phyloP scores from a whole-genome alignment of 1,140 invertebrate species.

The Diprion similis region DNA sequence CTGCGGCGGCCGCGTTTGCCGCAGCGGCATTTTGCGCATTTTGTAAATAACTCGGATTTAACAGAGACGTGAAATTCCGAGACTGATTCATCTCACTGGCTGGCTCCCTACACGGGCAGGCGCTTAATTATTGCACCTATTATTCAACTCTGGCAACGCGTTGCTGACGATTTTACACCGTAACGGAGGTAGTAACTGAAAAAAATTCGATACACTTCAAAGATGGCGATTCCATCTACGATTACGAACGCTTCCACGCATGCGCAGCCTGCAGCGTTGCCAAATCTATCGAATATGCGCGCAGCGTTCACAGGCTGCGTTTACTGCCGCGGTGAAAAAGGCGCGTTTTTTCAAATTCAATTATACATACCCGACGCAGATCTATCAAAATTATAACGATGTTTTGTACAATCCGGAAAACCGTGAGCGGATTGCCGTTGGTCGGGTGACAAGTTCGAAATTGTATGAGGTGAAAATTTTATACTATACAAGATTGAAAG shows the following conservation, averaged over 20 bases:
- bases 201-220: slow-evolving; percentile 16
- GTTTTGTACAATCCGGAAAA: too few relatives aligned
- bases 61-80: slow-evolving; percentile 61
- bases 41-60: slow-evolving; percentile 64
- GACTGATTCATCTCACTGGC: slow-evolving; percentile 52
- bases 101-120: neutral
- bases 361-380: too few relatives aligned
- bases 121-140: neutral
- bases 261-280: neutral
- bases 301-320: neutral
- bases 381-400: too few relatives aligned
- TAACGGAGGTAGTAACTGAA: neutral
- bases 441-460: too few relatives aligned
- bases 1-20: slow-evolving; percentile 41
- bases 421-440: too few relatives aligned
- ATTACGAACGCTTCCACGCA: neutral
- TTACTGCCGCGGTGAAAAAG: neutral
- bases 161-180: neutral
- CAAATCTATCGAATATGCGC: neutral
- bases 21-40: slow-evolving; percentile 46
- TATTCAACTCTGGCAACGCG: neutral
- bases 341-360: too few relatives aligned
- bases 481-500: too few relatives aligned
- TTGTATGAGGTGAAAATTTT: too few relatives aligned
- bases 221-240: slow-evolving; percentile 10